phyloP scores from a whole-genome alignment of 2,113 vertebrate genomes.

The Elgaria multicarinata region DNA sequence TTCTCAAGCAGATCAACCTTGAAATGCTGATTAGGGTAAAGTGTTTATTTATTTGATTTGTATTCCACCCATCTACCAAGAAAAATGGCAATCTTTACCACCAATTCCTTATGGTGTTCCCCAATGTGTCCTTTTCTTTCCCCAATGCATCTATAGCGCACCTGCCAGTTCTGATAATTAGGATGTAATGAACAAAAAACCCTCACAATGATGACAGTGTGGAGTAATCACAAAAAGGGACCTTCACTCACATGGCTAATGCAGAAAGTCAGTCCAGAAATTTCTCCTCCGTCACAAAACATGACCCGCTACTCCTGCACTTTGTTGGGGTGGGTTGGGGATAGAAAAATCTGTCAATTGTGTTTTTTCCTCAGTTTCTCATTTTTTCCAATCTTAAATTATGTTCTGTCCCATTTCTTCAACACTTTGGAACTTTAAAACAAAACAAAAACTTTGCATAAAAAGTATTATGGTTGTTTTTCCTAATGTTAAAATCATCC shows the following conservation, averaged over 20 bases:
- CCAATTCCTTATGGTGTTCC: background rate
- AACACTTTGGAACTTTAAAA: too few relatives aligned
- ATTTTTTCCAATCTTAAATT: too few relatives aligned
- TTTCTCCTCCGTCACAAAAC: background rate
- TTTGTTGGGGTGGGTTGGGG: background rate
- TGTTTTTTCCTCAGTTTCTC: too few relatives aligned
- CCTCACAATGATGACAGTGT: background rate
- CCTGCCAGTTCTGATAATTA: background rate
- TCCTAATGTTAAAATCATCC: too few relatives aligned
- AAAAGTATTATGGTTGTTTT: too few relatives aligned
- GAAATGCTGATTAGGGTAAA: background rate
- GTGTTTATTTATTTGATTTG: background rate
- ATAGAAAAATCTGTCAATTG: too few relatives aligned
- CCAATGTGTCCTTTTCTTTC: background rate
- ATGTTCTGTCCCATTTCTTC: too few relatives aligned
- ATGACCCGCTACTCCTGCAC: background rate
- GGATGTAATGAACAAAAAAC: background rate
- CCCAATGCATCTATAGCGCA: background rate
- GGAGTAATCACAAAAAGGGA: background rate
- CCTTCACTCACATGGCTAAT: background rate
- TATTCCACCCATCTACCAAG: background rate
- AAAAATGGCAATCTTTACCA: background rate
- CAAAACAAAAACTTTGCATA: too few relatives aligned
- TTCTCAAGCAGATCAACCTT: background rate
- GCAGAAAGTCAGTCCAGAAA: background rate